Evolutionary conservation across 2,888 invertebrate species (phyloP), one percentile per base, ranked within the genome.

Genomic region (Drosophila ezoana): DNA sequence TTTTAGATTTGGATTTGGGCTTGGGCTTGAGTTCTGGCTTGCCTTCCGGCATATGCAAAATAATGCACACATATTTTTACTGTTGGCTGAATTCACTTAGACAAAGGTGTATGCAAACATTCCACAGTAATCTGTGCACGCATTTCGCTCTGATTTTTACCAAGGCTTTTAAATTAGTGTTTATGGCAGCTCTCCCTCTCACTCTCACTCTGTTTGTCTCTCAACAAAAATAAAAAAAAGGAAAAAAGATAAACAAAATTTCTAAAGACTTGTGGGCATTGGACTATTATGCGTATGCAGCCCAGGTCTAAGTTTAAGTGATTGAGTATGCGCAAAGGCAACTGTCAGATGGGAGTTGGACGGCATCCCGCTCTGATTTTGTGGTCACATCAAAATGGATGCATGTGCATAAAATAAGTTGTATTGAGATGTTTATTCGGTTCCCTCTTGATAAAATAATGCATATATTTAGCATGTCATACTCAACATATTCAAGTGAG

Each of bases 11-110:
- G 64, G 49, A 70, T 56, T 53, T 47, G 54, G 41, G 66, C 59
- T 63, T 51, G 48, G 75, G 38, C 38, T 45, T 37, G 5, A 10
- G 43, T 18, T 45, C 16, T 10, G 45, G 23, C 48, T 53, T 47
- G 57, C 33, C 71, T 35, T 65, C 68, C 57, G 61, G 54, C 78
- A 71, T 72, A 82, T 82, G 70, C 78, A 80, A 76, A 85, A 82
- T 82, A 82, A 73, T 81, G 71, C 81, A 59, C 70, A 72, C 62
- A 54, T 44, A 71, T 64, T 69, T 79, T 78, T 70, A 76, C 76
- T 61, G 69, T 73, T 81, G 72, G 68, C 81, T 83, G 82, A 53
- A 67, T 79, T 83, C 84, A 81, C 69, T 83, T 83, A 83, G 69
- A 61, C 63, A 70, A 81, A 64, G 59, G 59, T 60, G 63, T 54